A percentile compares a stretch with the other conserved stretches of the same genome.
Conservation (phyloP, 2,797 vertebrate genomes). For the Margarornis squamiger region DNA sequence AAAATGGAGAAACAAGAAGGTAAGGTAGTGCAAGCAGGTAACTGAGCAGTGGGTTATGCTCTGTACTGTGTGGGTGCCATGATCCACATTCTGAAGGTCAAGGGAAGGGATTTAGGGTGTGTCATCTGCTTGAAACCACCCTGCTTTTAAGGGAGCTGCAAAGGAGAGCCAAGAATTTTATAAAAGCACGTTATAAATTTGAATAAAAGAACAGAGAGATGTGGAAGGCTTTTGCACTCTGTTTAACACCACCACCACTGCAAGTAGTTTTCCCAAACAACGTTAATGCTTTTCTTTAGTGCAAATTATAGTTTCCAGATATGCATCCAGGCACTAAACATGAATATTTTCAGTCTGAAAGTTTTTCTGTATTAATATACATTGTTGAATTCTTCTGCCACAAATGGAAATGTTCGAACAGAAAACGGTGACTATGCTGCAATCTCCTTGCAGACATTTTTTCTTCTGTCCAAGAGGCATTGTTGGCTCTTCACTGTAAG, state of each 20-base stretch:
- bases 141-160: background rate
- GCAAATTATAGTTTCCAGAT: background rate
- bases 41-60: accelerated
- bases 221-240: background rate
- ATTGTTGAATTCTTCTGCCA: background rate
- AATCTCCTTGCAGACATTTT: background rate
- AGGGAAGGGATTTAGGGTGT: background rate
- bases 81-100: background rate
- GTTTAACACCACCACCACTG: background rate
- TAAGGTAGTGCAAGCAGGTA: accelerated
- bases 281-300: background rate
- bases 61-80: background rate
- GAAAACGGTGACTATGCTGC: background rate
- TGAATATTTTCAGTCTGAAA: background rate
- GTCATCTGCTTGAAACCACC: background rate
- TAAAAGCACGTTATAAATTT: background rate
- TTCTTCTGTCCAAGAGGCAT: background rate
- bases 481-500: background rate
- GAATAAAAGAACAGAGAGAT: background rate
- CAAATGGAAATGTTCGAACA: background rate
- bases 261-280: background rate
- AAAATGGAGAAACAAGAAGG: background rate
- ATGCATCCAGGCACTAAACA: background rate
- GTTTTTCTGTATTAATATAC: background rate
- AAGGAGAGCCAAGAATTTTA: background rate